Evolutionary conservation across 2,113 vertebrate species (phyloP).

Genomic region (Agelaius phoeniceus): DNA sequence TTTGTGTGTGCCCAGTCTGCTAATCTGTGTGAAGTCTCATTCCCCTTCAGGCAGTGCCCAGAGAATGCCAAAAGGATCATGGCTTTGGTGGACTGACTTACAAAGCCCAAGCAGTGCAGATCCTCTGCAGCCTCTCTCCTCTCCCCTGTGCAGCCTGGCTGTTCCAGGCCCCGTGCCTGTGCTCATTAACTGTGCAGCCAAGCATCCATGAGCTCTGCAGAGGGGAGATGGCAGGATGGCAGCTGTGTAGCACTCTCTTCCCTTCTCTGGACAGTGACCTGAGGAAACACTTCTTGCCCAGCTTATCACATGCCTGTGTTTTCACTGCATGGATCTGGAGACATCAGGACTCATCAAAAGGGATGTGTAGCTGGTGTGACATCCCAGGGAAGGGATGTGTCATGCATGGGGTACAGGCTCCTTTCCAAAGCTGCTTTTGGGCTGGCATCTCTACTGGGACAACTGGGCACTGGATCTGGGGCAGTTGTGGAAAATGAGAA

Average conservation of each 20-base stretch:
- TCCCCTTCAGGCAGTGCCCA: background rate
- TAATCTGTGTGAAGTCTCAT: background rate
- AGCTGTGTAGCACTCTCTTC: background rate
- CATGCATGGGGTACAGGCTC: rapidly evolving
- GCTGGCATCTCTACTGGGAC: background rate
- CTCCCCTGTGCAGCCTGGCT: background rate
- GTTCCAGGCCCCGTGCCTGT: background rate
- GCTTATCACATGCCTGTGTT: background rate
- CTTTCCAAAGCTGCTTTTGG: background rate
- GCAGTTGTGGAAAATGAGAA: background rate
- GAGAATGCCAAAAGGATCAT: background rate
- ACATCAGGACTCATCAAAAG: background rate
- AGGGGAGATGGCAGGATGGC: background rate
- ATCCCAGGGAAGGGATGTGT: background rate
- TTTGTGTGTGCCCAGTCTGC: background rate
- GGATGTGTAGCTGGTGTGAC: background rate
- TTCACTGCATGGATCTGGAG: background rate
- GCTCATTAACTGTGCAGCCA: background rate
- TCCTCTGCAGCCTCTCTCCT: background rate
- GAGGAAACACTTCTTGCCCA: background rate
- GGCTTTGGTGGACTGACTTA: background rate
- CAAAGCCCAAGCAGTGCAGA: rapidly evolving
- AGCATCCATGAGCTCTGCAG: background rate
- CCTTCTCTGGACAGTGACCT: background rate
- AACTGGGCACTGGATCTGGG: background rate